These are phyloP conservation scores for Myiothlypis coronata DNA, from an alignment of 2,797 vertebrate species.

Conservation along the genomic window DNA sequence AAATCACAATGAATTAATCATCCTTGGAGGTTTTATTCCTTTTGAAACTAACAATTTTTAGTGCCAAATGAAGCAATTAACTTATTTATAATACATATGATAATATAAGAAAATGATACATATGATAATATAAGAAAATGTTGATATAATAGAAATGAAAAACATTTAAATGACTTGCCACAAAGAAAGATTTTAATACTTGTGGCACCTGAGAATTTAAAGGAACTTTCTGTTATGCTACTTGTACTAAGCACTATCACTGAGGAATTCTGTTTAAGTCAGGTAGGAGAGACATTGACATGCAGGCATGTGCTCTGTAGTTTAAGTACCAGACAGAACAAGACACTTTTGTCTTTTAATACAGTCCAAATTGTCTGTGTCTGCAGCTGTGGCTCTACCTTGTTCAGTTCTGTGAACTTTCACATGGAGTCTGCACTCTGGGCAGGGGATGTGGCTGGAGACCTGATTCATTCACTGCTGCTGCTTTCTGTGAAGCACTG, in stretches of 20 bases:
- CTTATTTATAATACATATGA: neutral
- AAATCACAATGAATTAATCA: neutral
- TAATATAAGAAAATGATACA: neutral
- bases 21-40: neutral
- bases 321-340: neutral
- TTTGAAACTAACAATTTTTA: neutral
- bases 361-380: neutral
- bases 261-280: neutral
- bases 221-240: neutral
- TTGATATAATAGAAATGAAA: neutral
- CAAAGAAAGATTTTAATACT: neutral
- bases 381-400: neutral
- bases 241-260: rapidly evolving
- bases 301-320: neutral
- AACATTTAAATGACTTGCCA: neutral
- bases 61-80: neutral
- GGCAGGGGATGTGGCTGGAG: neutral
- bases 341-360: neutral
- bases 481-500: neutral
- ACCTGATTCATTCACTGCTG: neutral
- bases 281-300: neutral
- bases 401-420: neutral
- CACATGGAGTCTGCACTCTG: neutral
- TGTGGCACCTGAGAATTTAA: neutral
- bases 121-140: neutral